phyloP scores from a whole-genome alignment of 2,113 vertebrate genomes.

The Ochotona princeps region DNA sequence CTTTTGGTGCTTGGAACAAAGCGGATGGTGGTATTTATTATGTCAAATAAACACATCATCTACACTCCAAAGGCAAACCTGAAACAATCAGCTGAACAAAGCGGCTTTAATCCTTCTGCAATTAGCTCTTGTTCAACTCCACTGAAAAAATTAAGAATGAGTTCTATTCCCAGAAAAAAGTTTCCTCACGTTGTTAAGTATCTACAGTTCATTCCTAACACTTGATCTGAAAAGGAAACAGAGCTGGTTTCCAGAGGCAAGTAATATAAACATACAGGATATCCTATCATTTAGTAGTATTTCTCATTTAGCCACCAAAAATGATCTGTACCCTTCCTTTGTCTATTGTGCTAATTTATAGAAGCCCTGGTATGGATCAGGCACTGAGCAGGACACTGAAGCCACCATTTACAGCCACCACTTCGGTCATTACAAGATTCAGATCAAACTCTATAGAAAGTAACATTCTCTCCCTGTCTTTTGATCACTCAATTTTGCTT shows the following conservation, averaged over 20 bases:
- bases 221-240: conserved; percentile 34
- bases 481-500: not conserved
- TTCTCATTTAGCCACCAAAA: conserved; percentile 41
- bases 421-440: not conserved
- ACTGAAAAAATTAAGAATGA: conserved; percentile 52
- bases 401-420: not conserved
- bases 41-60: conserved; percentile 80
- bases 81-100: conserved; percentile 73
- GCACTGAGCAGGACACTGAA: not conserved
- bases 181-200: not conserved
- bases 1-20: conserved; percentile 75
- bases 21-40: conserved; percentile 72
- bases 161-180: conserved; percentile 46
- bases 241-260: conserved; percentile 24
- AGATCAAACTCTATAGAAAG: not conserved
- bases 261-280: conserved; percentile 61
- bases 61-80: conserved; percentile 71
- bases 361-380: not conserved
- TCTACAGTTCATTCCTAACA: not conserved
- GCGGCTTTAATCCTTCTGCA: conserved; percentile 64
- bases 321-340: not conserved
- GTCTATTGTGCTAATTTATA: not conserved
- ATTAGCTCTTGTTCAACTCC: conserved; percentile 53
- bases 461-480: not conserved
- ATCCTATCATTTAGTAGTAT: conserved; percentile 58